These are phyloP conservation scores for Alethe diademata DNA, from an alignment of 2,113 vertebrate genomes.

Conservation along the genomic window DNA sequence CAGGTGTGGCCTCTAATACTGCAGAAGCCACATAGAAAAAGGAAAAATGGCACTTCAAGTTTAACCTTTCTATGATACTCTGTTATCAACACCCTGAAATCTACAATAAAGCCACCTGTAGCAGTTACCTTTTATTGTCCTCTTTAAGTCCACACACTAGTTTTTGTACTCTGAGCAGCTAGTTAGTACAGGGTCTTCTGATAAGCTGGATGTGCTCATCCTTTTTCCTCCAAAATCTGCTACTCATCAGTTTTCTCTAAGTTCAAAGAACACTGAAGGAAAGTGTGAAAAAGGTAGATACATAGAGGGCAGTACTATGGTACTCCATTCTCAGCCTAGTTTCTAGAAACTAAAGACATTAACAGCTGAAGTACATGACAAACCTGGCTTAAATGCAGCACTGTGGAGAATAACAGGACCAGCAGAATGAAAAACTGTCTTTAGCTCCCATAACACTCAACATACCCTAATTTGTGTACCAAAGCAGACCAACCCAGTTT, in stretches of 20 bases:
- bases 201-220: not conserved
- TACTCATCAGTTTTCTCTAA: not conserved
- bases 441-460: not conserved
- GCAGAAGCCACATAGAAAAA: not conserved
- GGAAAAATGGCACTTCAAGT: not conserved
- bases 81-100: not conserved
- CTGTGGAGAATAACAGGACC: not conserved
- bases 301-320: not conserved
- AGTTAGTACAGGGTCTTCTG: not conserved
- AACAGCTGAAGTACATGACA: not conserved
- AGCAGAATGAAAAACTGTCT: not conserved
- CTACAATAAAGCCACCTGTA: not conserved
- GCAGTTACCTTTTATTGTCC: not conserved
- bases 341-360: not conserved
- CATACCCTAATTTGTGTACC: not conserved
- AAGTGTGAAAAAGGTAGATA: not conserved
- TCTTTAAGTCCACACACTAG: not conserved
- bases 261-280: not conserved
- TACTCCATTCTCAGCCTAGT: not conserved
- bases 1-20: not conserved
- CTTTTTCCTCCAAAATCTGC: not conserved
- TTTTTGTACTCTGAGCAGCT: not conserved
- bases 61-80: not conserved
- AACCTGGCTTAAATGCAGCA: not conserved
- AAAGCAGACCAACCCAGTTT: not conserved